A percentile compares a stretch with the other conserved stretches of the same genome.
These are phyloP conservation scores for Cheilosia urbana DNA, from an alignment of 2,888 invertebrate species.

Conservation along the genomic window DNA sequence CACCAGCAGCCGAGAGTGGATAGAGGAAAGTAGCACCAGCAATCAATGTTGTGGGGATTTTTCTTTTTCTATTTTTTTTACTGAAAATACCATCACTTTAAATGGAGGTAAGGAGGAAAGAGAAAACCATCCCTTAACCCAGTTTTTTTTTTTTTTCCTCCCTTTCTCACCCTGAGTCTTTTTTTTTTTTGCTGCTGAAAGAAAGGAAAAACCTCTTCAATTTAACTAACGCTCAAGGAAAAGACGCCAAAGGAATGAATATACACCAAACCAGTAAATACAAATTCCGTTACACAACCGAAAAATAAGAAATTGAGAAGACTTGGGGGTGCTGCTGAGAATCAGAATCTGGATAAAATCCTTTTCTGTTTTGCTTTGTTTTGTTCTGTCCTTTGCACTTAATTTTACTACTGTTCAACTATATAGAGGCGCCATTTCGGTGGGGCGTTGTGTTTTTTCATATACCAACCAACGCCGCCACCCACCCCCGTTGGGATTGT, in stretches of 20 bases:
- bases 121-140: conserved; percentile 51
- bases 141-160: conserved; percentile 14
- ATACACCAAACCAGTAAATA: conserved; percentile 51
- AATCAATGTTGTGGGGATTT: conserved; percentile 59
- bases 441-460: conserved; percentile 31
- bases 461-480: neutral
- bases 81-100: conserved; percentile 60
- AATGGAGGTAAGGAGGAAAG: conserved; percentile 14
- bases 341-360: conserved; percentile 22
- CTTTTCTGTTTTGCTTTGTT: conserved; percentile 25
- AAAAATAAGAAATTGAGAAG: conserved; percentile 64
- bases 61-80: conserved; percentile 22
- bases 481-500: conserved; percentile 20
- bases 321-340: neutral
- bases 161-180: neutral
- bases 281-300: conserved; percentile 63
- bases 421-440: conserved; percentile 72
- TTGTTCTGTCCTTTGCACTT: conserved; percentile 46
- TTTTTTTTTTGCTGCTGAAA: neutral
- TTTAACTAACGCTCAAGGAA: conserved; percentile 62
- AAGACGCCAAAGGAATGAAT: conserved; percentile 54
- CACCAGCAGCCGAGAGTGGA: neutral
- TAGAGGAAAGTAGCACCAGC: conserved; percentile 15
- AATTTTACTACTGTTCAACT: conserved; percentile 55
- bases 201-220: conserved; percentile 50